phyloP scores from a whole-genome alignment of 2,113 vertebrate species.

The Pelmatolapia mariae region DNA sequence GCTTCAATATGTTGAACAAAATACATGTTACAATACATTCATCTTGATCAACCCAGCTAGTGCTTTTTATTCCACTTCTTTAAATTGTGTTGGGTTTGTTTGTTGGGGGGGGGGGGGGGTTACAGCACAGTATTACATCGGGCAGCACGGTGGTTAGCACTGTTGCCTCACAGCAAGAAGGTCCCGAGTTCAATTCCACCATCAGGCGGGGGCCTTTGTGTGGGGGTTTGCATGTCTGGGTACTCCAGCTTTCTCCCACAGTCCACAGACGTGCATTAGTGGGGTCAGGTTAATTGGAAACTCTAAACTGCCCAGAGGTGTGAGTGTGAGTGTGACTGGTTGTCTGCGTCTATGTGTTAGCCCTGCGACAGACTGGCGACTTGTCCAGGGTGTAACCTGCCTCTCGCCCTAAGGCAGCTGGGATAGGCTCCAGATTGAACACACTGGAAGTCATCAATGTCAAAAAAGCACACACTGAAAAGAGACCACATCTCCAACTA shows the following conservation, averaged over 20 bases:
- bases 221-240: neutral
- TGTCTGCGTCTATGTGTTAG: neutral
- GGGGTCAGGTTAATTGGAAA: neutral
- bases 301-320: neutral
- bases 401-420: neutral
- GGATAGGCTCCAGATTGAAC: accelerated
- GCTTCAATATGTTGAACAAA: neutral
- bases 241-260: neutral
- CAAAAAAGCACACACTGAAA: neutral
- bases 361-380: neutral
- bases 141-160: neutral
- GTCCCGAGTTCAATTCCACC: neutral
- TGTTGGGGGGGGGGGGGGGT: neutral
- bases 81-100: too few species aligned
- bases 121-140: accelerated
- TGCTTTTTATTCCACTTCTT: neutral
- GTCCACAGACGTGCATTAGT: neutral
- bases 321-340: neutral
- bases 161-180: neutral
- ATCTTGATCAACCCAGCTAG: neutral
- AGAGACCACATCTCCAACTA: neutral
- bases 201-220: neutral
- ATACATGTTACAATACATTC: neutral
- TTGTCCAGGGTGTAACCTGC: neutral
- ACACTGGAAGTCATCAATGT: neutral